phyloP scores from a whole-genome alignment of 2,113 vertebrate species.

The Laterallus jamaicensis region DNA sequence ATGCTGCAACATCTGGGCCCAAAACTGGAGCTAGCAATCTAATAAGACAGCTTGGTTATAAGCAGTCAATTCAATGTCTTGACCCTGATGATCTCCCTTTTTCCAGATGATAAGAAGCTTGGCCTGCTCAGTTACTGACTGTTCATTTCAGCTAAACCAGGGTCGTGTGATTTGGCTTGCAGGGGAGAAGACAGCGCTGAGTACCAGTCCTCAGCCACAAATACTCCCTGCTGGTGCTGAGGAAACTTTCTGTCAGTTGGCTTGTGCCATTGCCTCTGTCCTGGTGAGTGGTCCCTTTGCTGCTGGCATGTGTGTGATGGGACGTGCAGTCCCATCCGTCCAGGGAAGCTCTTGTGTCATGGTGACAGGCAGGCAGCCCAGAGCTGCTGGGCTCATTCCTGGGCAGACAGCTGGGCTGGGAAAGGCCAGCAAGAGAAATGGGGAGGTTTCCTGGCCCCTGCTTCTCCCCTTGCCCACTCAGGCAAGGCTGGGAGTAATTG shows the following conservation, averaged over 20 bases:
- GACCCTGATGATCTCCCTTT: not conserved
- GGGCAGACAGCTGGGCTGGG: not conserved
- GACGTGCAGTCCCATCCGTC: not conserved
- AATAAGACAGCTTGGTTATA: constrained; percentile 22
- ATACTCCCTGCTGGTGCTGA: not conserved
- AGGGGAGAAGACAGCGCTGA: not conserved
- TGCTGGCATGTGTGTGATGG: not conserved
- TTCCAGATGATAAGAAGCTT: not conserved
- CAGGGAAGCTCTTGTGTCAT: not conserved
- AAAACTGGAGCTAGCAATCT: constrained; percentile 16
- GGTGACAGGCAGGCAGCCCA: not conserved
- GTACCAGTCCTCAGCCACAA: not conserved
- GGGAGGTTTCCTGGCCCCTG: not conserved
- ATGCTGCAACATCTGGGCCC: constrained; percentile 13
- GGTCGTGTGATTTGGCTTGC: rapidly evolving
- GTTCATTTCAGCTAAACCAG: not conserved
- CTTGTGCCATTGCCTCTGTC: not conserved
- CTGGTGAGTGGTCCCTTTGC: not conserved
- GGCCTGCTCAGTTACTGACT: not conserved
- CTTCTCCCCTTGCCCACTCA: rapidly evolving
- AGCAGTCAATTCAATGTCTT: constrained; percentile 10
- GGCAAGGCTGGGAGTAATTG: not conserved
- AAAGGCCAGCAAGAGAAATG: not conserved
- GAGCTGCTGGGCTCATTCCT: not conserved
- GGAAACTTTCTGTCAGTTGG: not conserved